phyloP scores from a whole-genome alignment of 1,140 invertebrate species.

The Medauroidea extradentata region DNA sequence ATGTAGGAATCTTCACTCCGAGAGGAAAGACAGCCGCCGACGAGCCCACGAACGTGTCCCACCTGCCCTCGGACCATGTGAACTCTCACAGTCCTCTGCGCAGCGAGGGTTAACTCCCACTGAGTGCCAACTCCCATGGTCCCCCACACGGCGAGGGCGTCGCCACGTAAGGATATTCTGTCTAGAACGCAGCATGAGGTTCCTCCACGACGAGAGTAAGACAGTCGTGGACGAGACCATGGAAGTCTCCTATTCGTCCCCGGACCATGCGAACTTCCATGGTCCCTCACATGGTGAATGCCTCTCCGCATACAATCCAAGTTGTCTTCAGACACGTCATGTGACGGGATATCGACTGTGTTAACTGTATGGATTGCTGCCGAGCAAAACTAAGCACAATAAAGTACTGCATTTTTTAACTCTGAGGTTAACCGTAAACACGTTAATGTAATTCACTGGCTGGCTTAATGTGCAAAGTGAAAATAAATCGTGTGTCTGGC shows the following conservation, averaged over 20 bases:
- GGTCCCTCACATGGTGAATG: constrained; percentile 46
- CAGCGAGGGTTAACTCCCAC: no score
- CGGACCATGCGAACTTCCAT: constrained; percentile 20
- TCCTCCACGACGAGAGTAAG: constrained; percentile 27
- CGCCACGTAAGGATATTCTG: no score
- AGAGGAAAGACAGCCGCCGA: not conserved
- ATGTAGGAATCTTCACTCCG: no score
- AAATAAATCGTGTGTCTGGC: no score
- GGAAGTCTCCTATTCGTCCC: constrained; percentile 40
- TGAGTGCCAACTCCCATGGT: no score
- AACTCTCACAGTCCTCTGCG: not conserved
- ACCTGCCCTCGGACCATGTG: no score
- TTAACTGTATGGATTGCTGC: not conserved
- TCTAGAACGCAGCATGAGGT: constrained; percentile 28
- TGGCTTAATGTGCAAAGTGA: no score
- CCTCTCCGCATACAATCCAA: constrained; percentile 49
- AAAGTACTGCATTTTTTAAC: not conserved
- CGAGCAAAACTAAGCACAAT: not conserved
- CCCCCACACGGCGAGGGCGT: no score
- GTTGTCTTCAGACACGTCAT: no score
- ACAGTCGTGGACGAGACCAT: constrained; percentile 22
- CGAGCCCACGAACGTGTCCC: not conserved
- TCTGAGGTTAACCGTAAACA: not conserved
- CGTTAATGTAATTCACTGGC: no score
- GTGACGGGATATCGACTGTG: no score